Evolutionary conservation across 2,113 vertebrate genomes (phyloP).

Genomic region (Callaeas wilsoni): DNA sequence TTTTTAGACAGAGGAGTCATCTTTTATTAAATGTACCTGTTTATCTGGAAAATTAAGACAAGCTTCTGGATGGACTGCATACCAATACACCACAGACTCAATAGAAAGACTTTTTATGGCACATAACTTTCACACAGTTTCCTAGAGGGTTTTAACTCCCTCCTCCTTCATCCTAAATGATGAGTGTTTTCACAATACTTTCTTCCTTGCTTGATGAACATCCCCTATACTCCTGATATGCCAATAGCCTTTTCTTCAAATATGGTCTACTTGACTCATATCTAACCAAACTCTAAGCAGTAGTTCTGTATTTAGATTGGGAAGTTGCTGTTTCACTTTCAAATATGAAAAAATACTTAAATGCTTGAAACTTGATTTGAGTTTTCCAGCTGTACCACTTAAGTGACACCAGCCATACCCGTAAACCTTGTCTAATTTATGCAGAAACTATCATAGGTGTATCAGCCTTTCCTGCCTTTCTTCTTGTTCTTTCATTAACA

Average conservation of each 20-base stretch:
- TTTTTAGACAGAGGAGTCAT: background rate
- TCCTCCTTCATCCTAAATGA: background rate
- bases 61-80: background rate
- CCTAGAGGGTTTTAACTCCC: background rate
- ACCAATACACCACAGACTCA: background rate
- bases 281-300: background rate
- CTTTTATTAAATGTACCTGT: background rate
- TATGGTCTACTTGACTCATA: background rate
- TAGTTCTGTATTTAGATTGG: background rate
- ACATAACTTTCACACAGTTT: background rate
- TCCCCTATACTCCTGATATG: background rate
- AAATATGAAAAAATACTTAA: background rate
- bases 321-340: background rate
- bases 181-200: background rate
- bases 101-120: background rate
- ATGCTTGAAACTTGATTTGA: background rate
- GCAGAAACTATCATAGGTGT: background rate
- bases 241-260: background rate
- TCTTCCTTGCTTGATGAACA: background rate
- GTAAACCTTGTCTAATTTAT: background rate
- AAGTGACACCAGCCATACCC: background rate
- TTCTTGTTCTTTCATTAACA: background rate
- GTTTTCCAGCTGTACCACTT: background rate
- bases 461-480: background rate
- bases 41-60: conserved; percentile 7